Percentiles rank a stretch among this genome's conserved stretches.
These are phyloP conservation scores for Ascaphus truei DNA, from an alignment of 2,113 vertebrate genomes.

Conservation along the genomic window DNA sequence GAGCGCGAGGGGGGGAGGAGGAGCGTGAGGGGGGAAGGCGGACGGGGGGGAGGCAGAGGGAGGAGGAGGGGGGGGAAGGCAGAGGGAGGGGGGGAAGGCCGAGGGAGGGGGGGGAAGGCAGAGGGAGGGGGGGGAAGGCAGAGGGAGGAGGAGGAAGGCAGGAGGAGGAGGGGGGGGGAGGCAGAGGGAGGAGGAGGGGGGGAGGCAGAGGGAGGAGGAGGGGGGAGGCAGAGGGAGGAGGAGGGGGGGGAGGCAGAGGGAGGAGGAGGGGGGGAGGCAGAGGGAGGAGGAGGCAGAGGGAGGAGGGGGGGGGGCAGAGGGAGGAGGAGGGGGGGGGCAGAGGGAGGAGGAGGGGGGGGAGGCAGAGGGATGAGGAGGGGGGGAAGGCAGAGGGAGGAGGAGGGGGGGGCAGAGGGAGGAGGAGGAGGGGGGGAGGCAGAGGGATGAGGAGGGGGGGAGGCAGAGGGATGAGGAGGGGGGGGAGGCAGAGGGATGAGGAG, in stretches of 20 bases:
- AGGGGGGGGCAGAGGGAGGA: neutral
- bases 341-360: neutral
- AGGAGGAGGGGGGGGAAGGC: neutral
- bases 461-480: too few relatives aligned
- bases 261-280: neutral
- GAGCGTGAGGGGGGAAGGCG: neutral
- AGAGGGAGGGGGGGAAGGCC: too few relatives aligned
- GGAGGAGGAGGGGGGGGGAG: neutral
- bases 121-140: too few relatives aligned
- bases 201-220: neutral
- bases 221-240: neutral
- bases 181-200: neutral
- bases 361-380: conserved; percentile 39
- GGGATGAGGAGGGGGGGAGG: neutral
- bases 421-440: neutral
- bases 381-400: neutral
- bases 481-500: conserved; percentile 72
- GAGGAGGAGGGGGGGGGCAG: neutral
- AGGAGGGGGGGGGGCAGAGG: too few relatives aligned
- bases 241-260: too few relatives aligned
- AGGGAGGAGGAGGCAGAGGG: neutral
- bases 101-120: neutral
- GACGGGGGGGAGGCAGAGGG: neutral
- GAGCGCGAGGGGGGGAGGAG: neutral
- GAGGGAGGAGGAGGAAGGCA: neutral